Evolutionary conservation across 2,113 vertebrate genomes (phyloP).

Genomic region (Felis chaus): DNA sequence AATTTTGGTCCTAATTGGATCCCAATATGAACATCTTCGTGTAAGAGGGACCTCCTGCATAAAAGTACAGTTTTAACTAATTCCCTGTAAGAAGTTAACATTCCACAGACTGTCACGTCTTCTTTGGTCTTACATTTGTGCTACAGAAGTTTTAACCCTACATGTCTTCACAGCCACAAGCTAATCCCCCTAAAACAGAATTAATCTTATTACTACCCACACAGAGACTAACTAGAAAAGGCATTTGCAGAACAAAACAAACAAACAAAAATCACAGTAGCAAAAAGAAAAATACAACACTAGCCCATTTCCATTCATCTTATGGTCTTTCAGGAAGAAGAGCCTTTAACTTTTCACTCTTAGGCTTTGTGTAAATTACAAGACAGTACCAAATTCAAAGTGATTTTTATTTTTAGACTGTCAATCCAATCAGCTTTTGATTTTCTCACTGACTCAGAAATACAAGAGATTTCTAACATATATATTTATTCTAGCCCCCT

Average conservation of each 20-base stretch:
- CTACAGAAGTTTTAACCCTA: neutral
- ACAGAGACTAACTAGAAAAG: neutral
- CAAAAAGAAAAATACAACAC: neutral
- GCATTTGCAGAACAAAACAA: neutral
- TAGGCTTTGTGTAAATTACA: neutral
- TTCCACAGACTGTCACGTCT: neutral
- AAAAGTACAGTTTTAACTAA: neutral
- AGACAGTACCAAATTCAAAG: conserved; percentile 23
- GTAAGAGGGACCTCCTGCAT: neutral
- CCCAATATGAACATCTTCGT: neutral
- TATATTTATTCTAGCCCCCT: neutral
- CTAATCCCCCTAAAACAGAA: neutral
- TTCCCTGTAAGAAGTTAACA: neutral
- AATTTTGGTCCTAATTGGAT: neutral
- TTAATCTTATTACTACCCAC: neutral
- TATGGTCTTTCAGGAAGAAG: neutral
- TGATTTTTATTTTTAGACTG: conserved; percentile 3
- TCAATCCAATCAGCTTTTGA: neutral
- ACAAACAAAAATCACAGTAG: neutral
- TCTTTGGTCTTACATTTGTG: neutral
- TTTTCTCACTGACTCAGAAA: conserved; percentile 16
- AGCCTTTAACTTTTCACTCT: neutral
- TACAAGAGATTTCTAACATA: neutral
- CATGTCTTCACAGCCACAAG: neutral
- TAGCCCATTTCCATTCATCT: neutral